Evolutionary conservation across 2,113 vertebrate genomes (phyloP).

Genomic region (Cyanoliseus patagonus): DNA sequence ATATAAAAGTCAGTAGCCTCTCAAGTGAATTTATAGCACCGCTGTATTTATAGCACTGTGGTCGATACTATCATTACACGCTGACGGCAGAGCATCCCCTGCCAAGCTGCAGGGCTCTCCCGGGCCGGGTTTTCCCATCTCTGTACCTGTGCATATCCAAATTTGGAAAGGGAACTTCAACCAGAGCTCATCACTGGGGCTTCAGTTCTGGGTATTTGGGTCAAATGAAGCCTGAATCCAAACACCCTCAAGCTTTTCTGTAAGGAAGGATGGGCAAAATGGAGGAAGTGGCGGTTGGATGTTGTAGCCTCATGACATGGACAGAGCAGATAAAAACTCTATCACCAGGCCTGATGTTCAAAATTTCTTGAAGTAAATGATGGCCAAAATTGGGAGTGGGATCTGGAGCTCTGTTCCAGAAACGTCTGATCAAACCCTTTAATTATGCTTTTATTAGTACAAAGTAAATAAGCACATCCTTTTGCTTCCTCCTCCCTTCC

Average conservation of each 20-base stretch:
- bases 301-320: not conserved
- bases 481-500: not conserved
- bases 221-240: not conserved
- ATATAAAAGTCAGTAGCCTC: not conserved
- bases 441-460: not conserved
- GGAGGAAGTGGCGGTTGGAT: not conserved
- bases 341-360: not conserved
- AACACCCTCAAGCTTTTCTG: not conserved
- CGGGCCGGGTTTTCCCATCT: not conserved
- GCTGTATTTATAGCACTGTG: not conserved
- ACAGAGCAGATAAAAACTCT: not conserved
- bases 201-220: not conserved
- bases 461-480: not conserved
- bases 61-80: rapidly evolving
- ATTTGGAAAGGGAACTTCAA: rapidly evolving
- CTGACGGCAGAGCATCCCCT: not conserved
- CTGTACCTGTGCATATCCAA: not conserved
- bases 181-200: not conserved
- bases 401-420: not conserved
- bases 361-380: not conserved
- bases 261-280: not conserved
- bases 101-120: not conserved
- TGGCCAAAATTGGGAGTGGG: not conserved
- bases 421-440: not conserved
- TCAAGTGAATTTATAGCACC: not conserved